Evolutionary conservation across 2,888 invertebrate species (phyloP), one percentile per base, ranked within the genome.

Genomic region (Sclerodermus sp.): DNA sequence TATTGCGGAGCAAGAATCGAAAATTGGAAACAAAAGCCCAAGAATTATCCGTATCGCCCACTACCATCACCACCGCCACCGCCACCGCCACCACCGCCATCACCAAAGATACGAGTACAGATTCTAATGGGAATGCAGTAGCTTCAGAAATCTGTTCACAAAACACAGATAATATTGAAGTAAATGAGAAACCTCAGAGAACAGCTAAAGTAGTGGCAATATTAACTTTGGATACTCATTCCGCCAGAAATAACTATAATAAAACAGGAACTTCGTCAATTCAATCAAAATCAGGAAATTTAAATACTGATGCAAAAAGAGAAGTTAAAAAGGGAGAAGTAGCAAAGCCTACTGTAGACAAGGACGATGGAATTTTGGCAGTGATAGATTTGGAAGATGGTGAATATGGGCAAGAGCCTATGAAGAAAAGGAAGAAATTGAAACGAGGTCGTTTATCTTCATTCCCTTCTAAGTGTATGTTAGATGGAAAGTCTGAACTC

Each of bases 191-290:
- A 41, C 75, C 76, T 0, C 77, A 76, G 38, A 64, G 77, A 34
- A 76, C 76, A 0, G 77, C 77, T 0, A 77, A 77, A 42, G 76
- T 75, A 12, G 73, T 76, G 0, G 77, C 77, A 1, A 74, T 74
- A 37, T 59, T 76, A 1, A 73, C 63, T 13, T 44, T 77, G 1
- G 77, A 77, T 32, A 68, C 74, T 0, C 62, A 63, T 4, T 59
- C 54, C 13, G 51, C 4, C 23, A 23, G n/a, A n/a, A n/a, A 23
- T 23, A 23, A 23, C 8, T 23, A 5, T 8, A 23, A 23, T 8
- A 23, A 23, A 23, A 23, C 23, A 5, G 3, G 4, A 8, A 23
- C 4, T 23, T 23, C 23, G 23, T 23, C 23, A 8, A 23, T 23
- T 5, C 23, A 3, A 23, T 5, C 23, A 5, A 23, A 23, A 8